Evolutionary conservation across 2,797 vertebrate species (phyloP), one percentile per base, ranked within the genome.

Genomic region (Takifugu ocellatus): DNA sequence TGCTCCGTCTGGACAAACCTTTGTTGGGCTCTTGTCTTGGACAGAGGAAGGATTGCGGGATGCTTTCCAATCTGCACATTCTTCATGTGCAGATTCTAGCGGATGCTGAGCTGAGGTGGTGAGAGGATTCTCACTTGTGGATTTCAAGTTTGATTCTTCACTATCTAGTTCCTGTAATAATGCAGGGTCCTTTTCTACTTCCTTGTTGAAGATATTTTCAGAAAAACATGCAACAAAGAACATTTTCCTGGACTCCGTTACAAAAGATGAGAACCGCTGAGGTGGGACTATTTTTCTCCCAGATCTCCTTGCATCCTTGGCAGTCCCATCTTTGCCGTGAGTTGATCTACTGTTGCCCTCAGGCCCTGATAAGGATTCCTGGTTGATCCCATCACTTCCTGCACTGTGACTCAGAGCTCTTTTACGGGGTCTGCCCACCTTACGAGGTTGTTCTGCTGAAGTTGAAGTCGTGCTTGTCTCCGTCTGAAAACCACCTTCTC

Each of bases 241-340:
- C 89, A 91, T 92, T 59, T 90, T 91, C 55, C 88, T 87, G 53
- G 89, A 88, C 72, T 94, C 93, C 39, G 92, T 95, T 50, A 95
- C 92, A 66, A 94, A 97, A n/a, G 94, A 91, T 36, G 94, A 94
- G 62, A 92, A 95, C 74, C 93, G 90, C 11, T 92, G 91, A 59
- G 96, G 94, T 51, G 92, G 94, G n/a, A 95, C 92, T 74, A 95
- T 90, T 58, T 87, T 94, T 79, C 93, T 87, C 75, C 91, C 92
- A 16, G 88, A 91, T 88, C 90, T 94, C 70, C 83, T 89, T 61
- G 79, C 54, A 53, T 85, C 82, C 55, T 67, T 81, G 2, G 78
- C 61, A 50, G 5, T 9, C 5, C 5, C 7, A 51, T 55, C 29
- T 59, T 68, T 74, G 46, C 5, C 25, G 47, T n/a, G 46, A 51